Base-by-base conservation (phyloP, 2,797 vertebrate species). In the Zalophus californianus region DNA sequence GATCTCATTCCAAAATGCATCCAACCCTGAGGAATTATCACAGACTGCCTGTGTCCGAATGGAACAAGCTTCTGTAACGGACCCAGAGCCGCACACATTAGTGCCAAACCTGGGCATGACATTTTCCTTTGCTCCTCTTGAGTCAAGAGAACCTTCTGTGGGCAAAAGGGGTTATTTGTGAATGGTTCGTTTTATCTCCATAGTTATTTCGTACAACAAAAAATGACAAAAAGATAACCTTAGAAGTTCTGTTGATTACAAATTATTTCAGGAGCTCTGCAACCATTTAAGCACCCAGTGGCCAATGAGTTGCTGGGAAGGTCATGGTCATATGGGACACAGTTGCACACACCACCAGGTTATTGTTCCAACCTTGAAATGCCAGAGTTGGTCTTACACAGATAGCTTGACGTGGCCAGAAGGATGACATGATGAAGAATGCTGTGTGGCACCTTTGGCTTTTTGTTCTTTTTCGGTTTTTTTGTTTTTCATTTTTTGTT, bases 371-470 rank as follows among this genome's bases (percentile, higher is more conserved):
- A 7, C 44, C 78, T 56, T 56, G 79, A 66, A 48, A 66, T 7
- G 38, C 29, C 54, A 1, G 5, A 78, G 20, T 32, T 50, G 62
- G 27, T 25, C 52, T 16, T 14, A 50, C 25, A 21, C 79, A 44
- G 52, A 11, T 3, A 50, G n/a, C n/a, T 3, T 62, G 54, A 7
- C n/a, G 1, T 4, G 50, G 88, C 62, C 27, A 6, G 14, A 50
- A 7, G 10, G 13, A 7, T 41, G 27, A 27, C 12, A 21, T 18
- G 13, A 8, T 8, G 15, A 78, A 11, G 16, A 54, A 21, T 0
- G 0, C n/a, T 5, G 1, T 3, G 5, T 1, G 3, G 14, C 3
- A 16, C 7, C 13, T 35, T 50, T 68, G 66, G 50, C 3, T 66
- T 68, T 20, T 20, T 27, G 23, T 27, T 12, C 7, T 54, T 58